These are phyloP conservation scores for Cololabis saira DNA, from an alignment of 2,113 vertebrate genomes.

Conservation along the genomic window DNA sequence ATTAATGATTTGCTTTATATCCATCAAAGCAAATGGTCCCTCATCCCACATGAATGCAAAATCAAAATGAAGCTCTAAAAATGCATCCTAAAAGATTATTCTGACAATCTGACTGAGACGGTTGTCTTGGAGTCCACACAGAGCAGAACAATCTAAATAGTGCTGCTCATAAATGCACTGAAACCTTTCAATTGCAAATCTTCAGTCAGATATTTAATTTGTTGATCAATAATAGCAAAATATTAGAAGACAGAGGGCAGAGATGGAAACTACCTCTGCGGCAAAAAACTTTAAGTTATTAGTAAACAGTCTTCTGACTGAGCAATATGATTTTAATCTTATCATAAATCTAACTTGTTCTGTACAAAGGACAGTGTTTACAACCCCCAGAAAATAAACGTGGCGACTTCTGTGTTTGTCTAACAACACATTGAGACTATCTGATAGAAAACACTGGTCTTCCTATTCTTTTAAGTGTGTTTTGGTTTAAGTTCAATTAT, in stretches of 20 bases:
- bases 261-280: background rate
- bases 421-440: constrained; percentile 12
- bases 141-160: background rate
- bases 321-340: constrained; percentile 50
- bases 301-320: constrained; percentile 54
- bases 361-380: constrained; percentile 68
- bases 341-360: constrained; percentile 74
- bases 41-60: no score
- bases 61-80: no score
- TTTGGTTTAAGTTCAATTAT: background rate
- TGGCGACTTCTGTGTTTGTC: constrained; percentile 11
- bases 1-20: background rate
- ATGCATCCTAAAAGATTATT: background rate
- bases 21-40: no score
- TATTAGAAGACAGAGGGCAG: background rate
- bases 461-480: background rate
- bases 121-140: background rate
- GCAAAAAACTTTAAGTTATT: constrained; percentile 42
- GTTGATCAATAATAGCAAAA: constrained; percentile 7
- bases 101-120: background rate
- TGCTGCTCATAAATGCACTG: no score
- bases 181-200: background rate
- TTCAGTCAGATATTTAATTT: background rate
- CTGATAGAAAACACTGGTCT: constrained; percentile 7
- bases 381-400: constrained; percentile 33